Conservation (phyloP, 1,140 invertebrate genomes). For the Oncopeltus fasciatus region DNA sequence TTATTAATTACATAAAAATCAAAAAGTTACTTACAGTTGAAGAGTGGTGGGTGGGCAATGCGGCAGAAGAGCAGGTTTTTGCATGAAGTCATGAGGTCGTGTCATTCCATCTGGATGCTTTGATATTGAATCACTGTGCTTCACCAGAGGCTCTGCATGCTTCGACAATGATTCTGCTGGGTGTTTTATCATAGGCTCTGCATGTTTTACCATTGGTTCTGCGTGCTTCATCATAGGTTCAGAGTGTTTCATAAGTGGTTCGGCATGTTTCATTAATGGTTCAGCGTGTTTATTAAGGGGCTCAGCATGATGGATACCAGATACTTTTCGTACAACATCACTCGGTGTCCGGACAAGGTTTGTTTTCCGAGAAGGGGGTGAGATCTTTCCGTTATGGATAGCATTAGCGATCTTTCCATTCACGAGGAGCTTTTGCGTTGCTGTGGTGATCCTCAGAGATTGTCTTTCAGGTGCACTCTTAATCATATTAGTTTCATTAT, state of each 20-base stretch:
- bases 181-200: conserved; percentile 1
- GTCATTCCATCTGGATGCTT: no score
- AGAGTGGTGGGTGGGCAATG: conserved; percentile 23
- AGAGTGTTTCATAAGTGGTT: background rate
- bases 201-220: background rate
- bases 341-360: conserved; percentile 16
- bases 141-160: background rate
- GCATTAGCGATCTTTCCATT: conserved; percentile 32
- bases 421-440: conserved; percentile 34
- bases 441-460: conserved; percentile 18
- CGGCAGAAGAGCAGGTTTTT: conserved; percentile 17
- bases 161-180: background rate
- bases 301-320: conserved; percentile 15
- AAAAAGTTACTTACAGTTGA: conserved; percentile 20
- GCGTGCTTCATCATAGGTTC: background rate
- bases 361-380: conserved; percentile 18
- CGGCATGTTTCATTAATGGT: background rate
- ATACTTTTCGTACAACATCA: conserved; percentile 13
- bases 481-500: background rate
- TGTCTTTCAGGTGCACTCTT: conserved; percentile 17
- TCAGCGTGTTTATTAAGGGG: background rate
- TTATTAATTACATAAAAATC: background rate
- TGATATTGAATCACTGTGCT: background rate
- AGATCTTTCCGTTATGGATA: conserved; percentile 21
- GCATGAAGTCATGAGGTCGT: no score